A percentile compares a stretch with the other conserved stretches of the same genome.
These are phyloP conservation scores for Ptychoptera albimana DNA, from an alignment of 2,888 invertebrate species.

Conservation along the genomic window DNA sequence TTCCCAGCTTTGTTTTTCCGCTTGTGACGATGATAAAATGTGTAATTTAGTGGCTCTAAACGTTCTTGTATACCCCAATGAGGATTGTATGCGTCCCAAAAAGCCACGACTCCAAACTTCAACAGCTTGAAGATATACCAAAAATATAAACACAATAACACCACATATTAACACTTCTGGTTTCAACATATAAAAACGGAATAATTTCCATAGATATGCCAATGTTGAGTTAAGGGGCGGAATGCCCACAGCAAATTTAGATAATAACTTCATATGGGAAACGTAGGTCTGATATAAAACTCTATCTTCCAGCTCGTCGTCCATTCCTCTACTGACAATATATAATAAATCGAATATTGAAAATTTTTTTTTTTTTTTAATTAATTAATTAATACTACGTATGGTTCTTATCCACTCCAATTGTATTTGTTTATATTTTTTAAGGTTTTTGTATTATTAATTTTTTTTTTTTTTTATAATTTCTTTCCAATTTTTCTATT, in stretches of 20 bases:
- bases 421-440: too few relatives aligned
- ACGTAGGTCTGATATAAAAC: constrained; percentile 76
- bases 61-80: constrained; percentile 19
- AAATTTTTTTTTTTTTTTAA: too few relatives aligned
- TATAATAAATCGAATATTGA: too few relatives aligned
- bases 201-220: constrained; percentile 62
- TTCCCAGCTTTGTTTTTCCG: constrained; percentile 55
- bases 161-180: constrained; percentile 66
- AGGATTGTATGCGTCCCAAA: constrained; percentile 34
- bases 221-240: constrained; percentile 56
- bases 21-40: constrained; percentile 18
- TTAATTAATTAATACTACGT: too few relatives aligned
- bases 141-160: constrained; percentile 48
- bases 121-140: constrained; percentile 68
- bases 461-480: too few relatives aligned
- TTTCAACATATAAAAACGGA: constrained; percentile 60
- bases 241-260: constrained; percentile 62
- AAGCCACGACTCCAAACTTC: constrained; percentile 68
- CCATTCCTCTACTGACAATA: constrained; percentile 38
- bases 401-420: too few relatives aligned
- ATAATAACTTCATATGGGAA: constrained; percentile 72
- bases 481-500: too few relatives aligned
- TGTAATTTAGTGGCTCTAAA: constrained; percentile 17
- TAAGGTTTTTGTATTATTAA: too few relatives aligned
- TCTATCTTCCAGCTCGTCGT: constrained; percentile 83